Evolutionary conservation across 2,113 vertebrate genomes (phyloP), one percentile per base, ranked within the genome.

Genomic region (Passer montanus): DNA sequence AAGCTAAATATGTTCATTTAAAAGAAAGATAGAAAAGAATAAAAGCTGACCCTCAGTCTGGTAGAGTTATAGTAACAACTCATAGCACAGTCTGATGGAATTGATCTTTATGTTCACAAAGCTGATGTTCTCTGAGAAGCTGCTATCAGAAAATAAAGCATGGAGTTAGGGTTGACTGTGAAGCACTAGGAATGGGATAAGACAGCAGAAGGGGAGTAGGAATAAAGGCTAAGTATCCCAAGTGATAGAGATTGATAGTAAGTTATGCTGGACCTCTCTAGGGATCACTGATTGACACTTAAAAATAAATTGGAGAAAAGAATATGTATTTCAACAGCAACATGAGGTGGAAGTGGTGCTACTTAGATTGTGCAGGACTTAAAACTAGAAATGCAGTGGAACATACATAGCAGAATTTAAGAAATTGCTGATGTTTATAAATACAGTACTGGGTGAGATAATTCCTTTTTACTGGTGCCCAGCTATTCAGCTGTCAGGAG

Each of bases 401-500:
- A 39, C 2, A 2, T 16, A 41, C 0, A 0, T 18, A 24, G 26
- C 37, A 55, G 63, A 87, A 64, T 3, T 43, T 59, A 4, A 60
- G 23, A 41, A 75, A 46, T 33, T 7, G 15, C 33, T 49, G n/a
- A 9, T 44, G 22, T 58, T 82, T 50, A 49, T 24, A 33, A 37
- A 11, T 20, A 16, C 18, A 37, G 8, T 49, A 37, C 11, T n/a
- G 60, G 4, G 11, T 50, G 21, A 39, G 19, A 11, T 79, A 72
- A 41, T 49, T 31, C 7, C 21, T 19, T 0, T 46, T 81, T 43
- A 43, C 2, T 55, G 3, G 2, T 9, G n/a, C 0, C 4, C 31
- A 41, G 33, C 49, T 84, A 14, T 56, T 68, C 26, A 58, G 11
- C 44, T 44, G 14, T 39, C 19, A 41, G 35, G 55, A 67, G 62